phyloP scores from a whole-genome alignment of 2,113 vertebrate species.

The Deroptyus accipitrinus region DNA sequence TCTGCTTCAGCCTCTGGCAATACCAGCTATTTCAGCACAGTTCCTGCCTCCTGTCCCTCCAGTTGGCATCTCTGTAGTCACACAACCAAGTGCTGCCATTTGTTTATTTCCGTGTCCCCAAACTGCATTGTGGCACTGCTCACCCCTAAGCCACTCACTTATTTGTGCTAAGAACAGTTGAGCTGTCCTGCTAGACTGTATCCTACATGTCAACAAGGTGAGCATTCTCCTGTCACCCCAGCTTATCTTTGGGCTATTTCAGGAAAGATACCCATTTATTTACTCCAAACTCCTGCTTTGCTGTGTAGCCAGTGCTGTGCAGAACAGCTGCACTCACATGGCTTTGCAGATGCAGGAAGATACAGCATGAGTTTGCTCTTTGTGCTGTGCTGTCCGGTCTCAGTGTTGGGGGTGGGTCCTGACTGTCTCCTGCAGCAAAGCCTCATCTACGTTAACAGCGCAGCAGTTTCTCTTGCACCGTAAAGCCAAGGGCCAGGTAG shows the following conservation, averaged over 20 bases:
- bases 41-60: neutral
- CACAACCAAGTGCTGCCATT: neutral
- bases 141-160: neutral
- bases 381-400: neutral
- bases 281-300: neutral
- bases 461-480: neutral
- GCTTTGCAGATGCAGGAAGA: neutral
- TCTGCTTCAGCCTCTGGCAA: conserved; percentile 49
- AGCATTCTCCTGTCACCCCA: neutral
- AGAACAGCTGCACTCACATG: neutral
- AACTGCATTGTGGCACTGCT: neutral
- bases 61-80: neutral
- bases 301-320: neutral
- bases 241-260: neutral
- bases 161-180: neutral
- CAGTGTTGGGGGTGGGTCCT: neutral
- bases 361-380: neutral
- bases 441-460: neutral
- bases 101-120: neutral
- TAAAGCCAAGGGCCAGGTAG: neutral
- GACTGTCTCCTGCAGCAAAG: neutral
- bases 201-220: neutral
- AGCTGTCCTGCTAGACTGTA: neutral
- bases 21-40: neutral
- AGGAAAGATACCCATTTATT: neutral